These are phyloP conservation scores for Phaonia tiefii DNA, from an alignment of 2,888 invertebrate species.

Conservation along the genomic window DNA sequence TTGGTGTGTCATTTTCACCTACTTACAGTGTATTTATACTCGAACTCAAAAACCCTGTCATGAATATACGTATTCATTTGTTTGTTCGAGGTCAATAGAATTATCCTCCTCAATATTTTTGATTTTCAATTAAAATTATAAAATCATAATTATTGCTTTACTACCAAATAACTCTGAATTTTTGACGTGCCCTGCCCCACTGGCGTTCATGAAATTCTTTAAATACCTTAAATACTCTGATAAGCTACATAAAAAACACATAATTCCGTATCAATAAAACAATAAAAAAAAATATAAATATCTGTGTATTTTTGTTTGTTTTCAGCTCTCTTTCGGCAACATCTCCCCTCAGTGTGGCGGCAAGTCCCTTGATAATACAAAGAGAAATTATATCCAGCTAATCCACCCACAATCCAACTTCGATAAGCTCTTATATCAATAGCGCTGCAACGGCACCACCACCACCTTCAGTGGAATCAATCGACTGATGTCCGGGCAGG, in stretches of 20 bases:
- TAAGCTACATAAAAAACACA: conserved; percentile 56
- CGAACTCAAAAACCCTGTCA: too few species aligned
- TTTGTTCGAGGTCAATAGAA: conserved; percentile 17
- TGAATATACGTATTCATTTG: too few species aligned
- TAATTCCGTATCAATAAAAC: conserved; percentile 66
- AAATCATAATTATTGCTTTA: conserved; percentile 20
- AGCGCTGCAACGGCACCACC: conserved; percentile 39
- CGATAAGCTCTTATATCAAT: conserved; percentile 64
- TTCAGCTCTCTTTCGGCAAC: conserved; percentile 21
- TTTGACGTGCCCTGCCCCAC: not conserved
- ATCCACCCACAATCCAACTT: conserved; percentile 64
- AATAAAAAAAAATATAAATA: too few species aligned
- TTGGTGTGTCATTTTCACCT: too few species aligned
- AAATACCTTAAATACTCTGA: conserved; percentile 63
- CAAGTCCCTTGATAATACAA: conserved; percentile 2
- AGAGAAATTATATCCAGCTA: conserved; percentile 54
- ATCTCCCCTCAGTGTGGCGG: not conserved
- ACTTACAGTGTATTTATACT: too few species aligned
- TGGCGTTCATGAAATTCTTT: conserved; percentile 32
- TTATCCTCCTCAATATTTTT: not conserved
- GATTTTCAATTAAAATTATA: conserved; percentile 25
- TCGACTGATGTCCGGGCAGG: conserved; percentile 59
- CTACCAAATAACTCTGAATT: not conserved
- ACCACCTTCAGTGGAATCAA: conserved; percentile 43
- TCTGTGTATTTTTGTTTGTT: conserved; percentile 15